phyloP scores from a whole-genome alignment of 2,797 vertebrate genomes.

The Sebastes diaconus region DNA sequence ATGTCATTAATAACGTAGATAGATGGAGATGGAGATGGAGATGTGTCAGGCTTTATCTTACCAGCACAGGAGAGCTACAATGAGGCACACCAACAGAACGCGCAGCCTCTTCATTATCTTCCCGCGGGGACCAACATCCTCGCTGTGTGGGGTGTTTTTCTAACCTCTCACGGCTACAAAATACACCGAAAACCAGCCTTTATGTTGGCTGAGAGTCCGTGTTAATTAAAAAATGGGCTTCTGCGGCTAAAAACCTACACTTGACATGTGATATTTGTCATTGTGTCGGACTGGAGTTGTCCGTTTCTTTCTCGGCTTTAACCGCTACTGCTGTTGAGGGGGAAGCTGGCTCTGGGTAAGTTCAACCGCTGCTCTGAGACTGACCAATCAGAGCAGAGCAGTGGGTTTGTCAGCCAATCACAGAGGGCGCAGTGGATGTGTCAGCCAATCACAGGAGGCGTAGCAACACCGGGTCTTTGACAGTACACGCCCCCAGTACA shows the following conservation, averaged over 20 bases:
- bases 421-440: background rate
- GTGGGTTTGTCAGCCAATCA: constrained; percentile 52
- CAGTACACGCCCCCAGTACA: constrained; percentile 5
- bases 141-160: constrained; percentile 73
- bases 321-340: constrained; percentile 50
- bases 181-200: constrained; percentile 18
- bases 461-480: background rate
- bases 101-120: constrained; percentile 91
- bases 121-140: constrained; percentile 90
- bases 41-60: constrained; percentile 65
- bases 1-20: background rate
- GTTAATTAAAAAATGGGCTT: background rate
- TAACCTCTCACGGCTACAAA: constrained; percentile 49
- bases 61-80: constrained; percentile 87
- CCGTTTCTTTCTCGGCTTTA: constrained; percentile 36
- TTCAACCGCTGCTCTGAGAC: constrained; percentile 27
- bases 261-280: constrained; percentile 41
- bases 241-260: constrained; percentile 27
- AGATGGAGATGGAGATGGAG: background rate
- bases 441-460: constrained; percentile 57
- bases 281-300: constrained; percentile 13
- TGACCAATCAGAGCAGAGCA: constrained; percentile 60
- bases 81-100: constrained; percentile 85
- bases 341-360: constrained; percentile 15
- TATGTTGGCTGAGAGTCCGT: background rate